Conservation (phyloP, 2,888 invertebrate species). For the Nomada fabriciana region DNA sequence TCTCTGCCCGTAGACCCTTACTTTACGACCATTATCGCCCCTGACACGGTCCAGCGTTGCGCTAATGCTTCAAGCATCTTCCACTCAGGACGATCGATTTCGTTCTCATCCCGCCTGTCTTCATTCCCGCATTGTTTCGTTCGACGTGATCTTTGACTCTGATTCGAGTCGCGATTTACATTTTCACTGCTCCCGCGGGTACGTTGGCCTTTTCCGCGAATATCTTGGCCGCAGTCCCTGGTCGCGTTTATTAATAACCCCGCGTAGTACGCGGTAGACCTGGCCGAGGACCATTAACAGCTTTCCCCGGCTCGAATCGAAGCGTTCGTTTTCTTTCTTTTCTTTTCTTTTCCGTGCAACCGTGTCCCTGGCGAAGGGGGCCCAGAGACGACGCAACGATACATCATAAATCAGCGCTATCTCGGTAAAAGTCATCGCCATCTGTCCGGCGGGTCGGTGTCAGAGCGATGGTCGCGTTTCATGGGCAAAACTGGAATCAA, state of each 20-base stretch:
- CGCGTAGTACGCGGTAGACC: neutral
- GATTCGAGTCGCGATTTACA: neutral
- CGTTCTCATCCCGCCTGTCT: slow-evolving; percentile 14
- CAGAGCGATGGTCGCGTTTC: slow-evolving; percentile 60
- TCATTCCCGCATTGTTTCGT: slow-evolving; percentile 1
- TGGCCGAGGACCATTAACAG: slow-evolving; percentile 45
- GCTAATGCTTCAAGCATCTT: slow-evolving; percentile 47
- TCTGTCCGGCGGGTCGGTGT: slow-evolving; percentile 68
- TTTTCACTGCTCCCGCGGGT: neutral
- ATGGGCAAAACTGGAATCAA: slow-evolving; percentile 76
- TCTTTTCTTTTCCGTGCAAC: neutral
- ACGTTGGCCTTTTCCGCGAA: too few relatives aligned
- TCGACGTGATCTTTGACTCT: slow-evolving; percentile 40
- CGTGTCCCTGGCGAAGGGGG: neutral
- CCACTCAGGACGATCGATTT: slow-evolving; percentile 39
- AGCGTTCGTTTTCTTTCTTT: slow-evolving; percentile 16
- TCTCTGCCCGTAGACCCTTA: slow-evolving; percentile 5
- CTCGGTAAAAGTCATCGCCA: slow-evolving; percentile 72
- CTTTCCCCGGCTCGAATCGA: slow-evolving; percentile 36
- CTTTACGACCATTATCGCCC: slow-evolving; percentile 56
- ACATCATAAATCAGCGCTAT: slow-evolving; percentile 81
- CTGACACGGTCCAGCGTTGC: slow-evolving; percentile 53
- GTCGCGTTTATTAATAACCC: slow-evolving; percentile 7
- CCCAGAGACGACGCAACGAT: neutral
- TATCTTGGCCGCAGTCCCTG: neutral